Conservation (phyloP, 2,797 vertebrate genomes). For the Caiman crocodilus region DNA sequence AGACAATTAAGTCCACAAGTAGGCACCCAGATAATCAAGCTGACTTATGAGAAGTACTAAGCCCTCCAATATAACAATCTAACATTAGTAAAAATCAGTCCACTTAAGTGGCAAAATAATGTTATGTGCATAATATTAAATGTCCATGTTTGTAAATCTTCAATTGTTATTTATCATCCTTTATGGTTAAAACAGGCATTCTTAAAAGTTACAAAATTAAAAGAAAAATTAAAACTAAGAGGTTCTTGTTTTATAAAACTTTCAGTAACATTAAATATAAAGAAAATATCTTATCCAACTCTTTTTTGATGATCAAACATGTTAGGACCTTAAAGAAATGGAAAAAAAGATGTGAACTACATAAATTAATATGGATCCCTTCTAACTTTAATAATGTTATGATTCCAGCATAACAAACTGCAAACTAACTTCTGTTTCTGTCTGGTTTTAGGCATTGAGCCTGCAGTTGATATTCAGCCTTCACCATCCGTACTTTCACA, state of each 20-base stretch:
- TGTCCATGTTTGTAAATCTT: background rate
- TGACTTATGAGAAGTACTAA: background rate
- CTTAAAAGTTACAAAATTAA: background rate
- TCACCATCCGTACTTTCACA: slow-evolving; percentile 49
- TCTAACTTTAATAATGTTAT: background rate
- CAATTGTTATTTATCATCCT: background rate
- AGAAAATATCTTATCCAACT: background rate
- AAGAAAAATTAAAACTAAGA: background rate
- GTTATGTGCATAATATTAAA: background rate
- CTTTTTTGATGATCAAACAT: background rate
- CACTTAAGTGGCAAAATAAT: background rate
- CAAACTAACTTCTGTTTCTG: slow-evolving; percentile 5
- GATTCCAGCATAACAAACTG: background rate
- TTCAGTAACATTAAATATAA: background rate
- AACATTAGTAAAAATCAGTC: background rate
- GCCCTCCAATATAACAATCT: background rate
- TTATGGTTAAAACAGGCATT: background rate
- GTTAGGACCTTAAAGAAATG: background rate
- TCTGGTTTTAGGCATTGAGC: slow-evolving; percentile 88
- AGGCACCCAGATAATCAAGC: background rate
- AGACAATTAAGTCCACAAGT: background rate
- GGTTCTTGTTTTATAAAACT: background rate
- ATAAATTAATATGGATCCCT: background rate
- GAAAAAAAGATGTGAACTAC: background rate
- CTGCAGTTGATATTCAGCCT: slow-evolving; percentile 64